Evolutionary conservation across 2,113 vertebrate genomes (phyloP).

Genomic region (Platichthys stellatus): DNA sequence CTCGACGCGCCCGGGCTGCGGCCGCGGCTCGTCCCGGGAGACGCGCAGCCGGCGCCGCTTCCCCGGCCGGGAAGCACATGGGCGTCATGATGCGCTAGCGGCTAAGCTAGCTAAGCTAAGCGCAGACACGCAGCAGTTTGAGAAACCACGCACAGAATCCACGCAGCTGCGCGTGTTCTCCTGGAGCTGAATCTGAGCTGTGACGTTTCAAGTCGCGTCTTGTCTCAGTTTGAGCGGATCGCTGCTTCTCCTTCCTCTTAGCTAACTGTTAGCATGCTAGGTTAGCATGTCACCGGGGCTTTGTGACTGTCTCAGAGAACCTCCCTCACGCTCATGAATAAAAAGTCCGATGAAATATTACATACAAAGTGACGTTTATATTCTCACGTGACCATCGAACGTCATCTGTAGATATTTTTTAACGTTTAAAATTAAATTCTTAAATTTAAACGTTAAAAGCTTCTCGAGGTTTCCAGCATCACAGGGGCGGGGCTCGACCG

Average conservation of each 20-base stretch:
- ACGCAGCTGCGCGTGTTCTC: background rate
- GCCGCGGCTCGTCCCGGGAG: background rate
- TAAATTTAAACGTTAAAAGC: constrained; percentile 20
- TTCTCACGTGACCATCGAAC: too few species aligned
- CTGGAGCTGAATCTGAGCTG: too few species aligned
- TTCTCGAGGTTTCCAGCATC: constrained; percentile 77
- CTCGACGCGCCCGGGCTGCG: rapidly evolving
- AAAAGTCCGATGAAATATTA: too few species aligned
- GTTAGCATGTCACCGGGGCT: constrained; percentile 39
- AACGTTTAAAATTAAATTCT: background rate
- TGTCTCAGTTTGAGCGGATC: background rate
- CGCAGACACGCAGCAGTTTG: background rate
- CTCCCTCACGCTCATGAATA: too few species aligned
- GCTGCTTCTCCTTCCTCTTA: rapidly evolving
- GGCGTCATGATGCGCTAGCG: constrained; percentile 39
- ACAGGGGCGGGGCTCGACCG: constrained; percentile 14
- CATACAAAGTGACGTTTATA: too few species aligned
- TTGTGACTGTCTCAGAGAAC: constrained; percentile 55
- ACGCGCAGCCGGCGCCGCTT: constrained; percentile 16
- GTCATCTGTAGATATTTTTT: background rate
- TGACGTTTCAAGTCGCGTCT: background rate
- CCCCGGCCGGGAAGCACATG: constrained; percentile 75
- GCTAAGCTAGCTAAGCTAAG: constrained; percentile 31
- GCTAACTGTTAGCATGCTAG: constrained; percentile 40
- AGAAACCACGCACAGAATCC: background rate